Base-by-base conservation (phyloP, 2,797 vertebrate species). In the Brotula barbata region DNA sequence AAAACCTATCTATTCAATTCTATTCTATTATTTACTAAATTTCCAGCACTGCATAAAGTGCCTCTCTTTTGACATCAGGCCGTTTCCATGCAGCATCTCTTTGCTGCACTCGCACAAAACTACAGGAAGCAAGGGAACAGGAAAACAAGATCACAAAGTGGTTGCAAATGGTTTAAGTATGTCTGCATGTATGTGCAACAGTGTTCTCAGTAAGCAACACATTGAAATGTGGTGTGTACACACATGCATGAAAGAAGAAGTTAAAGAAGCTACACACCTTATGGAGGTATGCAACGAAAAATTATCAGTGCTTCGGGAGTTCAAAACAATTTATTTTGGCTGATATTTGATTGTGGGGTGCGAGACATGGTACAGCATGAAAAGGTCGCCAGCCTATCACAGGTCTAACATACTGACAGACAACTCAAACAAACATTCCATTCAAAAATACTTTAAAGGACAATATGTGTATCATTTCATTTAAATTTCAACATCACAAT, bases 1-100 rank as follows among this genome's bases (percentile, higher is more conserved):
- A 54, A 68, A 64, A 63, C 67, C 49, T 25, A 58, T 63, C 28
- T 36, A 20, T 58, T 43, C 37, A 60, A 69, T 41, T 42, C 51
- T 22, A 63, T 48, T 33, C 45, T n/a, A n/a, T n/a, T n/a, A n/a
- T n/a, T n/a, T n/a, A 61, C 45, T 33, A 33, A 42, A 64, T 71
- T 59, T 47, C 37, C 21, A 34, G 10, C 15, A n/a, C n/a, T n/a
- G n/a, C n/a, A n/a, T 55, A 53, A 37, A 44, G n/a, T 34, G 58
- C 28, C 28, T 19, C 57, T 52, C 25, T 21, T 13, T 6, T 23
- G 9, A 64, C 17, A 51, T 48, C 20, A 40, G 51, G 13, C 1
- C 49, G 53, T 47, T 58, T 22, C 58, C 19, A 21, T 28, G 34
- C 4, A n/a, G 11, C 33, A 16, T 13, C 7, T 48, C 39, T 54